Conservation (phyloP, 53 echinoderm and acorn worm genomes). For the Pentamera pediparva region DNA sequence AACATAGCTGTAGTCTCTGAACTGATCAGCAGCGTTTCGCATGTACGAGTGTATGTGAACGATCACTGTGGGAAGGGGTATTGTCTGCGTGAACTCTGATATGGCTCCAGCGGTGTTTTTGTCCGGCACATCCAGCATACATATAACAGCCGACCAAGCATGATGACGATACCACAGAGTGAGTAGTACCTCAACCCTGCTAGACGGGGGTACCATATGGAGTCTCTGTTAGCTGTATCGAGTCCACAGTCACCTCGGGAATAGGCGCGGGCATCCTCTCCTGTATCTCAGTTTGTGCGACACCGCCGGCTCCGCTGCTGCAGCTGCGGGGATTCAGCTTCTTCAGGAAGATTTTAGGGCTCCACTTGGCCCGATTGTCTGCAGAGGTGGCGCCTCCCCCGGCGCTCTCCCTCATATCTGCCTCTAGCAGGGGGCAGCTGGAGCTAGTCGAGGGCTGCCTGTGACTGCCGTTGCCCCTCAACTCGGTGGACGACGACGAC, state of each 20-base stretch:
- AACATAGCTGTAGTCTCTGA: too few species aligned
- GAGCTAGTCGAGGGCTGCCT: slow-evolving; percentile 18
- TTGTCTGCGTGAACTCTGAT: too few species aligned
- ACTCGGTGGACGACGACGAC: not conserved
- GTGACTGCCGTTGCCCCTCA: not conserved
- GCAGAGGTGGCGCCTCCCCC: too few species aligned
- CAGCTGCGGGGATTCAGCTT: slow-evolving; percentile 33
- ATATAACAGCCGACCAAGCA: too few species aligned
- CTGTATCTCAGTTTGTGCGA: slow-evolving; percentile 3
- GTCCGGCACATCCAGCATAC: too few species aligned
- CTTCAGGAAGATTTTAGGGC: slow-evolving; percentile 49
- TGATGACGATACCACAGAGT: too few species aligned
- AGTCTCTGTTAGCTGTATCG: slow-evolving; percentile 23
- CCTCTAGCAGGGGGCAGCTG: slow-evolving; percentile 9
- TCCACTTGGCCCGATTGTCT: slow-evolving; percentile 43
- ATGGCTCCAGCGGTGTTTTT: too few species aligned
- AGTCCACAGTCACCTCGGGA: slow-evolving; percentile 26
- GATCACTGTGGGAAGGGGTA: too few species aligned
- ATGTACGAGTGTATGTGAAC: too few species aligned
- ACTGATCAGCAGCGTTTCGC: too few species aligned
- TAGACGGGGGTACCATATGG: slow-evolving; percentile 25
- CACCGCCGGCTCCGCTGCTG: slow-evolving; percentile 26
- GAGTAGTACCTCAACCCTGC: not conserved
- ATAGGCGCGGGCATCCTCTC: not conserved
- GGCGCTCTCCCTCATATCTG: not conserved